phyloP scores from a whole-genome alignment of 92 coral and sea anemone species.

The Epizoanthus illoricatus region DNA sequence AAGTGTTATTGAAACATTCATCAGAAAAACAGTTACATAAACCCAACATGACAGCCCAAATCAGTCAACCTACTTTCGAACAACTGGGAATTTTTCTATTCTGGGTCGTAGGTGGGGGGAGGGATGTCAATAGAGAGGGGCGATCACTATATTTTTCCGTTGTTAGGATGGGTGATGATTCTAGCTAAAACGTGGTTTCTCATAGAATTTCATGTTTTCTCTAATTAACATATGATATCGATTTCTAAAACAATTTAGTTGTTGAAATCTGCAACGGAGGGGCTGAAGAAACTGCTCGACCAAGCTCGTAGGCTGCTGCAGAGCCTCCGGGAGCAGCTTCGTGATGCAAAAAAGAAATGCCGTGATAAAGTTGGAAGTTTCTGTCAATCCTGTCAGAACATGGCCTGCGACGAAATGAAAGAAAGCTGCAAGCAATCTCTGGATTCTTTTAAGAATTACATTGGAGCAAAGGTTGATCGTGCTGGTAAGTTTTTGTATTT shows the following conservation, averaged over 20 bases:
- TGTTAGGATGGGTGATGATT: no score
- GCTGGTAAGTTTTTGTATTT: slow-evolving; percentile 12
- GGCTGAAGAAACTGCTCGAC: slow-evolving; percentile 26
- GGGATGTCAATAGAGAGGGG: no score
- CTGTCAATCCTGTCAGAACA: slow-evolving; percentile 38
- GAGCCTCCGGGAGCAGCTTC: slow-evolving; percentile 25
- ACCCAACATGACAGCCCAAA: no score
- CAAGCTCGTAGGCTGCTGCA: slow-evolving; percentile 36
- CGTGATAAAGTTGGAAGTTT: slow-evolving; percentile 17
- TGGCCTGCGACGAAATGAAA: slow-evolving; percentile 17
- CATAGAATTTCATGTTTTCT: not conserved
- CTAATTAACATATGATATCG: not conserved
- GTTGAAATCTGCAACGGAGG: slow-evolving; percentile 9
- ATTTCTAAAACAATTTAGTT: not conserved
- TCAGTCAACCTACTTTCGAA: no score
- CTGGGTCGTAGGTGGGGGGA: no score
- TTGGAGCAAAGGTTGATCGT: slow-evolving; percentile 34
- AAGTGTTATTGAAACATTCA: no score
- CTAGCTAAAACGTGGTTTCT: no score
- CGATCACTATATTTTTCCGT: no score
- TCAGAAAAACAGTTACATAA: no score
- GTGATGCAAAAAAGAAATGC: slow-evolving; percentile 32
- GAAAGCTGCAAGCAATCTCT: slow-evolving; percentile 24
- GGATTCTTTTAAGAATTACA: slow-evolving; percentile 19
- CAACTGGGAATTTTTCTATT: no score